Evolutionary conservation across 2,113 vertebrate genomes (phyloP).

Genomic region (Pithys albifrons): DNA sequence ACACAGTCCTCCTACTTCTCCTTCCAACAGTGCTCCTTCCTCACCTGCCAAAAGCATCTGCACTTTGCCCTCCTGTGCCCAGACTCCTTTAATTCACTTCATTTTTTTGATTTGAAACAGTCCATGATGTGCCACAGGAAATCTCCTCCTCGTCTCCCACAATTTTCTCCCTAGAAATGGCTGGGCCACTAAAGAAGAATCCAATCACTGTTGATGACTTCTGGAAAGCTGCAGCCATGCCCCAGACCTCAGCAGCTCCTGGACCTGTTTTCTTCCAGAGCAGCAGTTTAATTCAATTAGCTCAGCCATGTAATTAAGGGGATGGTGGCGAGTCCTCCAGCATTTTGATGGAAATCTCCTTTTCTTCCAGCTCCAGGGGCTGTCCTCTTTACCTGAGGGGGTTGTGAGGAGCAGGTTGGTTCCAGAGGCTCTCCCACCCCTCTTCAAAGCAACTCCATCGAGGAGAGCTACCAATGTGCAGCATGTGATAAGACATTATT

Average conservation of each 20-base stretch:
- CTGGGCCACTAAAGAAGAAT: neutral
- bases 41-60: neutral
- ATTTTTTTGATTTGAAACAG: fast-evolving
- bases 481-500: conserved; percentile 21
- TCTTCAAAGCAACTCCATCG: neutral
- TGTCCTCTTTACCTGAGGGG: neutral
- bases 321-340: neutral
- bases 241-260: neutral
- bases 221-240: fast-evolving
- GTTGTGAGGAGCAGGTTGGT: neutral
- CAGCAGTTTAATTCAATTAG: fast-evolving
- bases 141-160: neutral
- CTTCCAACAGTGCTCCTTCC: neutral
- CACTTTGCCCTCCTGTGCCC: neutral
- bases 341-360: neutral
- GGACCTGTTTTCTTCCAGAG: neutral
- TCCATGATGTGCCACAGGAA: fast-evolving
- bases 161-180: neutral
- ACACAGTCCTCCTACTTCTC: neutral
- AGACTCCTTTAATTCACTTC: fast-evolving
- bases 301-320: neutral
- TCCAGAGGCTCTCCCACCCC: neutral
- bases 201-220: fast-evolving
- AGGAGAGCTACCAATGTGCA: neutral
- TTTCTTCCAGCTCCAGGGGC: neutral